phyloP scores from a whole-genome alignment of 2,888 invertebrate genomes.

The Lumbricus terrestris region DNA sequence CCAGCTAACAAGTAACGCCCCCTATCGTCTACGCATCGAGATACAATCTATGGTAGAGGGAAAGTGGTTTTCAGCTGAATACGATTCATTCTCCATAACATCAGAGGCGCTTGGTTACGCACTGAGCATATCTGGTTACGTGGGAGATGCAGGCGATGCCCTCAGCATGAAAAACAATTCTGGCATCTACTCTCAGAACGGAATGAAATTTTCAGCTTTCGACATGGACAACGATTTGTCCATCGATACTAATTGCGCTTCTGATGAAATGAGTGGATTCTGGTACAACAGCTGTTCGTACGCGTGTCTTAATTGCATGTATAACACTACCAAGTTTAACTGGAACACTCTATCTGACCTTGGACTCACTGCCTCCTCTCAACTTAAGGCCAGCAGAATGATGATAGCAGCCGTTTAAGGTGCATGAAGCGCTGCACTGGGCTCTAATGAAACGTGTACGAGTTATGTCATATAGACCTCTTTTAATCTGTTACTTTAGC shows the following conservation, averaged over 20 bases:
- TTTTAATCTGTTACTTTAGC: too few species aligned
- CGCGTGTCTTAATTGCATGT: not conserved
- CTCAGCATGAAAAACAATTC: not conserved
- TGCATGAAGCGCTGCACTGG: too few species aligned
- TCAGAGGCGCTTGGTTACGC: not conserved
- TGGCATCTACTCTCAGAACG: not conserved
- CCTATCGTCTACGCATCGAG: not conserved
- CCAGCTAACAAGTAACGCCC: not conserved
- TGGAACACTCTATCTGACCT: not conserved
- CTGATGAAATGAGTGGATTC: not conserved
- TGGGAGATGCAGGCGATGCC: conserved; percentile 8
- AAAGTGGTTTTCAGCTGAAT: not conserved
- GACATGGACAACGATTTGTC: not conserved
- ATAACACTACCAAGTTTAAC: not conserved
- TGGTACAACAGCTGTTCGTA: not conserved
- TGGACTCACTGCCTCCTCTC: not conserved
- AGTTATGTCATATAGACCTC: too few species aligned
- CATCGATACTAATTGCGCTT: not conserved
- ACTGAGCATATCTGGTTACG: not conserved
- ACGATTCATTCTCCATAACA: not conserved
- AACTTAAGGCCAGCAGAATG: conserved; percentile 4
- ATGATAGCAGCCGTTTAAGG: not conserved
- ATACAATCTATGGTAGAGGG: not conserved
- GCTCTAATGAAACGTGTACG: too few species aligned
- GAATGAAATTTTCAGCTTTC: not conserved